Conservation (phyloP, 2,888 invertebrate genomes). For the Lycaena phlaeas region DNA sequence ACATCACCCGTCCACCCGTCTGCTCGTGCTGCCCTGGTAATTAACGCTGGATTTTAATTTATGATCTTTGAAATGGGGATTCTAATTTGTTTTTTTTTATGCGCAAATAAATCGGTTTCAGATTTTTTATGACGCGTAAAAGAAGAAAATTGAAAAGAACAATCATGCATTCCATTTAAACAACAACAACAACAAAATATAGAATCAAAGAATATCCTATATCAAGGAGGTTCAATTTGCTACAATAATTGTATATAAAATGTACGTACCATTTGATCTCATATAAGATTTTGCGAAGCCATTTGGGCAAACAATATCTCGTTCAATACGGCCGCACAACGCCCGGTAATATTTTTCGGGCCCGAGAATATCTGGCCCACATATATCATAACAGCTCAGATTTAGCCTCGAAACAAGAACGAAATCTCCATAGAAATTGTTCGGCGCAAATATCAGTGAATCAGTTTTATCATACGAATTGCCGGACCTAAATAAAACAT, state of each 20-base stretch:
- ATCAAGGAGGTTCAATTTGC: too few relatives aligned
- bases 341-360: slow-evolving; percentile 35
- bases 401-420: slow-evolving; percentile 62
- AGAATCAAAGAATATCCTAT: too few relatives aligned
- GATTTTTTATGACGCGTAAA: too few relatives aligned
- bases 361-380: slow-evolving; percentile 41
- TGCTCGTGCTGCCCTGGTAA: slow-evolving; percentile 28
- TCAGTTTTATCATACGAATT: slow-evolving; percentile 68
- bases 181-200: too few relatives aligned
- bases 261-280: background rate
- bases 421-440: slow-evolving; percentile 70
- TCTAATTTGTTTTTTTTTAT: slow-evolving; percentile 3
- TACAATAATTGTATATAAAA: too few relatives aligned
- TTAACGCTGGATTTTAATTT: slow-evolving; percentile 22
- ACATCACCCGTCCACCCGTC: slow-evolving; percentile 25
- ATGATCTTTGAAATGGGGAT: slow-evolving; percentile 14
- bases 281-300: slow-evolving; percentile 9
- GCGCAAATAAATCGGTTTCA: too few relatives aligned
- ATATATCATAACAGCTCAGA: slow-evolving; percentile 63
- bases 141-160: too few relatives aligned
- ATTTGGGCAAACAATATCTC: slow-evolving; percentile 19
- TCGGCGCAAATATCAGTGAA: slow-evolving; percentile 61
- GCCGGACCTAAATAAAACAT: slow-evolving; percentile 62
- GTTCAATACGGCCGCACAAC: slow-evolving; percentile 21
- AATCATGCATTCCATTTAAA: too few relatives aligned